Evolutionary conservation across 2,113 vertebrate genomes (phyloP).

Genomic region (Microcebus griseorufus): DNA sequence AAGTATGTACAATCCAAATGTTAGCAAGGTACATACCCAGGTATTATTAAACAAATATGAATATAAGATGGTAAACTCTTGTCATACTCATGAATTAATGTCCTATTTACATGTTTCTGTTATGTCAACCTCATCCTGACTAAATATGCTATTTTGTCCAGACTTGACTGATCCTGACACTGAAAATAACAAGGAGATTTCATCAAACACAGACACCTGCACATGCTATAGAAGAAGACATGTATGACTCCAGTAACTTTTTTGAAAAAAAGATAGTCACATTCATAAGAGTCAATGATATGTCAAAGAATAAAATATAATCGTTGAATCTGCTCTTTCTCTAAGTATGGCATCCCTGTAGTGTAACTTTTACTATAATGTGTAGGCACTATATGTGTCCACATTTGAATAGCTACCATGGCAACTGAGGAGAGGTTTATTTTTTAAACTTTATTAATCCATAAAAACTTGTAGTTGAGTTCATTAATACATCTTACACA

Average conservation of each 20-base stretch:
- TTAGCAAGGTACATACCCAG: neutral
- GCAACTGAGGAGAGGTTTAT: neutral
- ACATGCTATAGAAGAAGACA: neutral
- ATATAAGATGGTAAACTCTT: neutral
- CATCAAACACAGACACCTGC: neutral
- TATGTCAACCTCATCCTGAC: neutral
- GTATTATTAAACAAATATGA: neutral
- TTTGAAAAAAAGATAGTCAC: neutral
- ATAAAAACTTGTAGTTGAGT: neutral
- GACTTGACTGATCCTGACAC: neutral
- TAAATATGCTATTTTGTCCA: neutral
- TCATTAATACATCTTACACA: neutral
- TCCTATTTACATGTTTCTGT: neutral
- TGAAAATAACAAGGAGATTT: neutral
- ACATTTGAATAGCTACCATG: neutral
- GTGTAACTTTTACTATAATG: neutral
- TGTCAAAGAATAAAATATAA: neutral
- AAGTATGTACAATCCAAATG: neutral
- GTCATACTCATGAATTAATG: neutral
- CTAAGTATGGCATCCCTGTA: neutral
- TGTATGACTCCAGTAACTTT: neutral
- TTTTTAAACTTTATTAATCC: conserved; percentile 25
- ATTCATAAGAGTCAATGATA: neutral
- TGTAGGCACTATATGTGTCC: neutral
- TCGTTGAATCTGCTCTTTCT: neutral